Percentiles rank a stretch among this genome's conserved stretches.
Conservation (phyloP, 2,888 invertebrate genomes). For the Acronicta alni region DNA sequence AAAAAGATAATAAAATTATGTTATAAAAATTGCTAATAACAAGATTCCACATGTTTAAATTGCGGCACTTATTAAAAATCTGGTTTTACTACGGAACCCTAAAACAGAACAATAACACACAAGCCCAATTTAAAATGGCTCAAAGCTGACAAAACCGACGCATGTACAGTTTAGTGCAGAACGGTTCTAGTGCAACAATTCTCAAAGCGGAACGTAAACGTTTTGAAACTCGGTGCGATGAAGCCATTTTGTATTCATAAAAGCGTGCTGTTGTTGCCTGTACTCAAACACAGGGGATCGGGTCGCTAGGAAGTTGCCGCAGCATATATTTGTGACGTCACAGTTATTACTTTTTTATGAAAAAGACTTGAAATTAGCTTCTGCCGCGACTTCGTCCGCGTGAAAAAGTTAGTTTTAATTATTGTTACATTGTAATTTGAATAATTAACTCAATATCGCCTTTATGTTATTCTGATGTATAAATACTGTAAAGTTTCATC, state of each 20-base stretch:
- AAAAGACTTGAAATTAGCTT: too few species aligned
- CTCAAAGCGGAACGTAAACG: slow-evolving; percentile 33
- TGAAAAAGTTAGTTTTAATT: too few species aligned
- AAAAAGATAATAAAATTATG: too few species aligned
- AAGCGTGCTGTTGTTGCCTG: slow-evolving; percentile 15
- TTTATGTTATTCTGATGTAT: too few species aligned
- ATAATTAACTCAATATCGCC: too few species aligned
- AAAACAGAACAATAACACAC: background rate
- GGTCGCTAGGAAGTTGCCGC: slow-evolving; percentile 8
- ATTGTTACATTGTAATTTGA: too few species aligned
- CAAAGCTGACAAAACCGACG: slow-evolving; percentile 8
- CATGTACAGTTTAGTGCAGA: slow-evolving; percentile 23
- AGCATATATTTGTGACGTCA: background rate
- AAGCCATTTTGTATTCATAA: slow-evolving; percentile 35
- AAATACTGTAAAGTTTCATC: too few species aligned
- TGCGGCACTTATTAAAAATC: too few species aligned
- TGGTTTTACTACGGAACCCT: background rate
- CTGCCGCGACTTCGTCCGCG: too few species aligned
- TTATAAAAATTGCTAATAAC: too few species aligned
- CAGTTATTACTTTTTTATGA: background rate
- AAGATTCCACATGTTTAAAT: too few species aligned
- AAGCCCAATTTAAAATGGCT: background rate
- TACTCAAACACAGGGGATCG: slow-evolving; percentile 7
- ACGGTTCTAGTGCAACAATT: slow-evolving; percentile 12
- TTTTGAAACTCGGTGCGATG: slow-evolving; percentile 9